Base-by-base conservation (phyloP, 2,888 invertebrate genomes). In the Altica lythri region DNA sequence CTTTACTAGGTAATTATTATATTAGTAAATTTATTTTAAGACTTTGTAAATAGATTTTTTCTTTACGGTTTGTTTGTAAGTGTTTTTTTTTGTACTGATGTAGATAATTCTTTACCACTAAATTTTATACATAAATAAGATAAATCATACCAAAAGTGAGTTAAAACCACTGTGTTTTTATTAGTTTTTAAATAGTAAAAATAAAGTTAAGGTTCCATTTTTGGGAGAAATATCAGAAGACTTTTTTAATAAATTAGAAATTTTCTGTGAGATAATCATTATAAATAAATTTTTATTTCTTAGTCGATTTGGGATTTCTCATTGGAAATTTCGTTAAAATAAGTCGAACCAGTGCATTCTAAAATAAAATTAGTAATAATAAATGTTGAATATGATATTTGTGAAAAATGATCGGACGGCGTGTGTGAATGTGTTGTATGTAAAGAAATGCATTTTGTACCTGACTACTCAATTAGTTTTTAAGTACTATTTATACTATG, bases 371-470 rank as follows among this genome's bases (percentile, higher is more conserved):
- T 10, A 40, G 25, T 52, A 52, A 35, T 52, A 45, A 45, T 37
- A 45, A 22, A 45, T 14, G 14, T 38, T 37, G 13, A 44, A 51
- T 25, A 30, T 19, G 18, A 44, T 29, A 29, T 43, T 17, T 22
- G 17, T 53, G 42, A 42, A 22, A 32, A 46, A 45, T 19, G 47
- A 45, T 29, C 29, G 35, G 17, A 53, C 18, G 48, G 46, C 17
- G 13, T 46, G 54, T 46, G 51, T 17, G 57, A 42, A 43, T 51
- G 54, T 48, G 37, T 53, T n/a, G n/a, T 47, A 42, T 57, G 45
- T 53, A 45, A 48, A 58, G 59, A 32, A 43, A 48, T 55, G 55
- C 55, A 62, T 62, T 63, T 54, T 62, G 66, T 66, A 66, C 66
- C 64, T 65, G 66, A 64, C 58, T 59, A 63, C 58, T 57, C 53